phyloP scores from a whole-genome alignment of 2,888 invertebrate genomes.

The Cheilosia variabilis region DNA sequence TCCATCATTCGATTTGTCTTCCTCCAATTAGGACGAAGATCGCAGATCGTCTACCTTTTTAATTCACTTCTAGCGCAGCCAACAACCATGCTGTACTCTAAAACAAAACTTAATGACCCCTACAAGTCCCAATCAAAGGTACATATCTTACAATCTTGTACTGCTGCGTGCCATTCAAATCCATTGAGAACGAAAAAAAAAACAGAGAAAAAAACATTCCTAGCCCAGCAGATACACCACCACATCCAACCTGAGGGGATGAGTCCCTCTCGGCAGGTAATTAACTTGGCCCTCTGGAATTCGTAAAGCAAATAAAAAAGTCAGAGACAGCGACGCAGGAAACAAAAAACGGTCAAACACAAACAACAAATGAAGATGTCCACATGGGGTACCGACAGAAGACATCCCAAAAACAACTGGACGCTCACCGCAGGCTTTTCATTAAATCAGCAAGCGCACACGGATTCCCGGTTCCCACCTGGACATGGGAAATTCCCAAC shows the following conservation, averaged over 20 bases:
- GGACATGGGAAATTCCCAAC: constrained; percentile 39
- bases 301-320: constrained; percentile 41
- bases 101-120: constrained; percentile 61
- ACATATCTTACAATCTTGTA: constrained; percentile 63
- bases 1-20: constrained; percentile 33
- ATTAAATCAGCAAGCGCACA: constrained; percentile 48
- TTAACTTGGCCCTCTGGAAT: constrained; percentile 38
- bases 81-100: not conserved
- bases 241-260: constrained; percentile 20
- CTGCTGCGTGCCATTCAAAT: constrained; percentile 56
- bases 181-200: constrained; percentile 39
- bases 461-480: constrained; percentile 32
- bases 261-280: constrained; percentile 44
- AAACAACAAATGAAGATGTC: constrained; percentile 68
- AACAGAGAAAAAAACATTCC: constrained; percentile 41
- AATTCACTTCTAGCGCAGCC: constrained; percentile 5
- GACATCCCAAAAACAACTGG: constrained; percentile 54
- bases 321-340: not conserved
- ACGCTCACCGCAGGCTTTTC: constrained; percentile 52
- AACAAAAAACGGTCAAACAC: constrained; percentile 2
- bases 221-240: constrained; percentile 61
- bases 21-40: constrained; percentile 26
- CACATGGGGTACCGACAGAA: constrained; percentile 70
- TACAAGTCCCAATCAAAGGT: constrained; percentile 60
- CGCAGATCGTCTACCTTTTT: not conserved